A percentile compares a stretch with the other conserved stretches of the same genome.
These are phyloP conservation scores for Setophaga petechia DNA, from an alignment of 2,113 vertebrate species.

Conservation along the genomic window DNA sequence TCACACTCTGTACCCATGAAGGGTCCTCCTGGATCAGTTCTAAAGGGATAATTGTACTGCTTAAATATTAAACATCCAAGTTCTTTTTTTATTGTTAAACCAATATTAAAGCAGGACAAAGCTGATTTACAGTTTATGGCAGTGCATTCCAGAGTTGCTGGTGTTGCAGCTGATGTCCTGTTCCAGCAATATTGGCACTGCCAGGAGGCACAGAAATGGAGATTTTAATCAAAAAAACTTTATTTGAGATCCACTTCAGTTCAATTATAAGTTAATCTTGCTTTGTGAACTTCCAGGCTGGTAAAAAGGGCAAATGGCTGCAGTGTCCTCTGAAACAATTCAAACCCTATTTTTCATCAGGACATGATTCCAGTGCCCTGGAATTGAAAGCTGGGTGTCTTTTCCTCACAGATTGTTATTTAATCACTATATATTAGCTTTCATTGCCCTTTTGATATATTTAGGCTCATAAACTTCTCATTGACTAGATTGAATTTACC, in stretches of 20 bases:
- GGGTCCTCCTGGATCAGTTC: slow-evolving; percentile 5
- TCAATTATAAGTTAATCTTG: neutral
- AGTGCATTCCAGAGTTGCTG: neutral
- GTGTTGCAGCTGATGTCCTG: slow-evolving; percentile 6
- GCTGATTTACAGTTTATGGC: neutral
- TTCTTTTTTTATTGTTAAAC: slow-evolving; percentile 32
- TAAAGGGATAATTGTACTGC: slow-evolving; percentile 5
- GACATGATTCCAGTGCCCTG: neutral
- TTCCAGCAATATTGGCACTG: neutral
- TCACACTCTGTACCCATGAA: neutral
- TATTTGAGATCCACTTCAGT: neutral
- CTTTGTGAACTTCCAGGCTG: neutral
- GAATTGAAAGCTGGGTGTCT: slow-evolving; percentile 23
- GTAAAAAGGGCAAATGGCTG: neutral
- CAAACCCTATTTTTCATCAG: neutral
- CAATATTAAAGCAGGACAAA: slow-evolving; percentile 19
- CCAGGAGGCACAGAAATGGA: slow-evolving; percentile 29
- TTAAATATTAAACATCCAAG: slow-evolving; percentile 54
- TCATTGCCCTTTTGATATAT: slow-evolving; percentile 56
- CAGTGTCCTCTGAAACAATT: neutral
- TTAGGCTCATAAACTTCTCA: slow-evolving; percentile 39
- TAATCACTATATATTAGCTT: slow-evolving; percentile 44
- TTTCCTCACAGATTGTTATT: slow-evolving; percentile 32
- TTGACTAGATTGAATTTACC: slow-evolving; percentile 43
- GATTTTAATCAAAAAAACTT: slow-evolving; percentile 36